Conservation (phyloP, 2,113 vertebrate species). For the Archilochus colubris region DNA sequence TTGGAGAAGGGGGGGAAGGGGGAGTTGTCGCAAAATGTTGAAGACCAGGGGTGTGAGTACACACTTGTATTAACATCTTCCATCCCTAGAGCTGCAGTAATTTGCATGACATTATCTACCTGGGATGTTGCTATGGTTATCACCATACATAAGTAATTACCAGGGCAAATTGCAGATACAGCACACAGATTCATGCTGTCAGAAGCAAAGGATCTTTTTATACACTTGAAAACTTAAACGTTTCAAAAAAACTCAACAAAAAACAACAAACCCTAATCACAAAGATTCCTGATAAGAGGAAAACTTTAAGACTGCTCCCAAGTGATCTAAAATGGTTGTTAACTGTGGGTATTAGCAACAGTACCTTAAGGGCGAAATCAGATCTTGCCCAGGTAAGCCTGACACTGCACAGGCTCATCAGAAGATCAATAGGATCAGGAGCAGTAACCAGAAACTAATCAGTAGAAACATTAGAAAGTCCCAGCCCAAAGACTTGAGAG, state of each 20-base stretch:
- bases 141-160: conserved; percentile 68
- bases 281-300: not conserved
- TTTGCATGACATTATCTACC: conserved; percentile 59
- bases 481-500: not conserved
- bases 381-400: not conserved
- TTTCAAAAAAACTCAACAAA: not conserved
- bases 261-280: not conserved
- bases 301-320: not conserved
- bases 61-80: conserved; percentile 37
- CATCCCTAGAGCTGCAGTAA: conserved; percentile 29
- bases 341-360: not conserved
- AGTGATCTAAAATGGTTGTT: not conserved
- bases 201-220: conserved; percentile 36
- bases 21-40: not conserved
- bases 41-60: conserved; percentile 11
- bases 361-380: not conserved
- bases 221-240: conserved; percentile 42
- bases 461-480: not conserved
- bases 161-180: conserved; percentile 64
- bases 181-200: conserved; percentile 47
- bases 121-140: conserved; percentile 74
- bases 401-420: not conserved
- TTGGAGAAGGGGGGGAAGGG: not conserved
- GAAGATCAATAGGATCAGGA: not conserved
- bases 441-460: not conserved